These are phyloP conservation scores for Bradypus variegatus DNA, from an alignment of 2,797 vertebrate genomes.

Conservation along the genomic window DNA sequence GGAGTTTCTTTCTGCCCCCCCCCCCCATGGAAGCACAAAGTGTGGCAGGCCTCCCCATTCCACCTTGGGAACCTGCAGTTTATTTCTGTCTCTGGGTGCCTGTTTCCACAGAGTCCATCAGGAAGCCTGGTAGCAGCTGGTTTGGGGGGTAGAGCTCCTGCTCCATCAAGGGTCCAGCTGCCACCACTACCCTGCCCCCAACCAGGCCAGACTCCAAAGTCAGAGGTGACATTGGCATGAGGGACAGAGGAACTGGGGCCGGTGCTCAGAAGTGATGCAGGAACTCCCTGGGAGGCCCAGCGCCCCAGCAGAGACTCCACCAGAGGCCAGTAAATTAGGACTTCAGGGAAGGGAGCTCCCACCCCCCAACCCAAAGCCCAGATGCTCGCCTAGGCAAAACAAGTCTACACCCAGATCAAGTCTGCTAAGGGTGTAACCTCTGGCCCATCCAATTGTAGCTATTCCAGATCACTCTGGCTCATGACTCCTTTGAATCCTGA, in stretches of 20 bases:
- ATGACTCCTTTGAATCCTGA: slow-evolving; percentile 18
- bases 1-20: slow-evolving; percentile 48
- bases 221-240: slow-evolving; percentile 51
- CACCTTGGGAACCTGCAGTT: slow-evolving; percentile 64
- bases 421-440: slow-evolving; percentile 17
- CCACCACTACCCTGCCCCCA: slow-evolving; percentile 40
- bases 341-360: neutral
- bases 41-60: slow-evolving; percentile 37
- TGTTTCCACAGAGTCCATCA: slow-evolving; percentile 68
- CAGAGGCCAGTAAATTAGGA: neutral
- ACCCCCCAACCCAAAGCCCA: neutral
- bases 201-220: slow-evolving; percentile 45
- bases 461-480: slow-evolving; percentile 35
- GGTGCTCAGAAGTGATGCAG: neutral
- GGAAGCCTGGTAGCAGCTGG: slow-evolving; percentile 71
- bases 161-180: slow-evolving; percentile 65
- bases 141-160: slow-evolving; percentile 53
- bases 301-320: neutral
- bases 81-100: slow-evolving; percentile 69
- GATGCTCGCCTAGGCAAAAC: slow-evolving; percentile 28
- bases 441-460: neutral
- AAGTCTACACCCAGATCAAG: slow-evolving; percentile 16
- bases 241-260: neutral
- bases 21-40: slow-evolving; percentile 45
- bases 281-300: neutral